These are phyloP conservation scores for Lutjanus argentimaculatus DNA, from an alignment of 2,797 vertebrate species.

Conservation along the genomic window DNA sequence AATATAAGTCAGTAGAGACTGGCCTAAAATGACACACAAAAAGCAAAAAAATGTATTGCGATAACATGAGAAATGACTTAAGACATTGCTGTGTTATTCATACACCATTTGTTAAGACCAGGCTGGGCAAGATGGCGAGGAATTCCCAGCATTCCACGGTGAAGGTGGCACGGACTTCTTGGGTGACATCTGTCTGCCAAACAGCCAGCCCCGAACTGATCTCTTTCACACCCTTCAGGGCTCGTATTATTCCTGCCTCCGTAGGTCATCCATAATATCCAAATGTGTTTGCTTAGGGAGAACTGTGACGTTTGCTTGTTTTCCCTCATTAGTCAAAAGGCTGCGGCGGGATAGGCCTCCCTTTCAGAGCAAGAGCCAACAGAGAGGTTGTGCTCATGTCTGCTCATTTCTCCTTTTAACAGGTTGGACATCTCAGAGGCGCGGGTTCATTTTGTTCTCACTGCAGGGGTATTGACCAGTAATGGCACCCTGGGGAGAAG, in stretches of 20 bases:
- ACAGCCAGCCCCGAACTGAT: conserved; percentile 45
- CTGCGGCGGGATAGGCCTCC: conserved; percentile 60
- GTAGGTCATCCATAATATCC: conserved; percentile 79
- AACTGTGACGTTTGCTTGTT: conserved; percentile 77
- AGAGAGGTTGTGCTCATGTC: conserved; percentile 75
- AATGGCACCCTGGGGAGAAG: conserved; percentile 79
- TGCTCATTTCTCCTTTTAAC: conserved; percentile 84
- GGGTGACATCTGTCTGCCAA: conserved; percentile 61
- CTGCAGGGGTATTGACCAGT: conserved; percentile 81
- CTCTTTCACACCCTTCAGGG: conserved; percentile 69
- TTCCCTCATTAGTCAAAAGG: conserved; percentile 82
- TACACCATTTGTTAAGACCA: no score
- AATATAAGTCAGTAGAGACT: no score
- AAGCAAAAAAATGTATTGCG: no score
- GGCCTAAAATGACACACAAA: no score
- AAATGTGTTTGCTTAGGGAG: conserved; percentile 81
- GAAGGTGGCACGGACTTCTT: conserved; percentile 61
- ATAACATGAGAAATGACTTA: no score
- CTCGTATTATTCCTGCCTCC: conserved; percentile 68
- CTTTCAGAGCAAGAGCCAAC: conserved; percentile 56
- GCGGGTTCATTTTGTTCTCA: conserved; percentile 86
- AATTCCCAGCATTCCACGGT: conserved; percentile 70
- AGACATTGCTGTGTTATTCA: no score
- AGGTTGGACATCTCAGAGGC: conserved; percentile 80
- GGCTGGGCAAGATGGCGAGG: conserved; percentile 30